These are phyloP conservation scores for Zalophus californianus DNA, from an alignment of 2,797 vertebrate species.

Conservation along the genomic window DNA sequence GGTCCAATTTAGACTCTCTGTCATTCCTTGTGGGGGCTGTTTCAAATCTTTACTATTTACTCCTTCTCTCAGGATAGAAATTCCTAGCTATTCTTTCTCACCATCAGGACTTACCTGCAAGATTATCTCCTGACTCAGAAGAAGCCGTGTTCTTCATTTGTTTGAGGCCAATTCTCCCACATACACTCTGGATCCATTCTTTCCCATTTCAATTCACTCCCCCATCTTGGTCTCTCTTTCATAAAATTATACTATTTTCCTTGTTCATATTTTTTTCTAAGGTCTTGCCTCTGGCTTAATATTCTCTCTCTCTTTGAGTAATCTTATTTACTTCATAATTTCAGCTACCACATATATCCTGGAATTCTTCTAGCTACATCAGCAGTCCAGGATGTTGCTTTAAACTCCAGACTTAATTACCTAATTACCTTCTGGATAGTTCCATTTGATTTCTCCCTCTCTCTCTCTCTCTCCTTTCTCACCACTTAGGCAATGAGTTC, in stretches of 20 bases:
- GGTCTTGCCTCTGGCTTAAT: neutral
- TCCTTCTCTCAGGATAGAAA: neutral
- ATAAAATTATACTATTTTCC: neutral
- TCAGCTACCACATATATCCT: neutral
- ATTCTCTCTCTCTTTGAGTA: neutral
- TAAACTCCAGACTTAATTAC: neutral
- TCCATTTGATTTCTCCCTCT: neutral
- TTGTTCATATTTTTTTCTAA: neutral
- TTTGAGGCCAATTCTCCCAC: neutral
- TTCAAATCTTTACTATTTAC: neutral
- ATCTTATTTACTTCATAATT: neutral
- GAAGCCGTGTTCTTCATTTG: neutral
- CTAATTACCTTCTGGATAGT: neutral
- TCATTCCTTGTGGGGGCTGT: neutral
- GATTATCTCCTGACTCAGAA: neutral
- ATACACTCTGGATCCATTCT: neutral
- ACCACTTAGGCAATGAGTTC: neutral
- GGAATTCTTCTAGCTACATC: neutral
- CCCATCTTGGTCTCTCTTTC: neutral
- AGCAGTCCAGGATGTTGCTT: neutral
- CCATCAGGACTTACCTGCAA: neutral
- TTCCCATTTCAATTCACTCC: neutral
- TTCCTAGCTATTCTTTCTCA: neutral
- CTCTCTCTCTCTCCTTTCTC: neutral
- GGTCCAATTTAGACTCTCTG: neutral